Evolutionary conservation across 2,888 invertebrate species (phyloP), one percentile per base, ranked within the genome.

Genomic region (Cephus sareptanus): DNA sequence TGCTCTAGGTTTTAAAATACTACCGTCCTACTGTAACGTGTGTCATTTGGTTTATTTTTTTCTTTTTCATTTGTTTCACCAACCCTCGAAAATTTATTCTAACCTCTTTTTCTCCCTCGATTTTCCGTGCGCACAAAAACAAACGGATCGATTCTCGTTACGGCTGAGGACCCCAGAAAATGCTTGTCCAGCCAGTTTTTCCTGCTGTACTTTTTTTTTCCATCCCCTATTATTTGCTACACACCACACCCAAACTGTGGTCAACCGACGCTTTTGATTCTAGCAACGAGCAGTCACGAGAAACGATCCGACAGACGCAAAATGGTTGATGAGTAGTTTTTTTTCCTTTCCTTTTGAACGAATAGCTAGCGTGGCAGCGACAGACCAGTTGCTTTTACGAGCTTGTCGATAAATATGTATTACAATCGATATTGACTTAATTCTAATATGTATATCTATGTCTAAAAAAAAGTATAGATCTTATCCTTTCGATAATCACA

Each of bases 401-500:
- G 23, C 56, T 56, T 23, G 56, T 56, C 56, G 56, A 56, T 56
- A 56, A 23, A 56, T 56, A 56, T 56, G 56, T 56, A 56, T 56
- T 56, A 56, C 56, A 56, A 56, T 56, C 56, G 56, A 74, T 74
- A 74, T 74, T 40, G 33, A 33, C n/a, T 69, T 75, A 75, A 35
- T 23, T 68, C 4, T 34, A 69, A 69, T 34, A 23, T 30, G n/a
- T 56, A 69, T 75, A 75, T 30, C 34, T 31, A 75, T 75, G 33
- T 31, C 56, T 75, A 69, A 34, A 69, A 75, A 75, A 35, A 33
- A 15, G 75, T 69, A 69, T 34, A 33, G 34, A 34, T 71, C 69
- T n/a, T 74, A 40, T 69, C n/a, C n/a, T 15, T 77, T 35, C 73
- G 37, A 35, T 69, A 40, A 76, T 76, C 75, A 75, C 75, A 77